phyloP scores from a whole-genome alignment of 2,888 invertebrate species.

The Catocala nupta region DNA sequence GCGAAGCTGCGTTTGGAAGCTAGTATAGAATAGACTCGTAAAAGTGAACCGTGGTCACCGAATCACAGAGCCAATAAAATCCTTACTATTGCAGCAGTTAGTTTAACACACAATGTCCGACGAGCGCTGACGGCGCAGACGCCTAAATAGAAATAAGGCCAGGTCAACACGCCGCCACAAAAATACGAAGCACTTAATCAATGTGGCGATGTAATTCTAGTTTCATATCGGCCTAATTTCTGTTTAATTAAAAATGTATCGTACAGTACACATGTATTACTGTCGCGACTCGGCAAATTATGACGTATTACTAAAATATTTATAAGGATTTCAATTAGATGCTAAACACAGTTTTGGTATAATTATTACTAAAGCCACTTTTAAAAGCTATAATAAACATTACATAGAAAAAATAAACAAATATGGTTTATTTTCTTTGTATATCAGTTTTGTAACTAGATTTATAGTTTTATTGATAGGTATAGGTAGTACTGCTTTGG shows the following conservation, averaged over 20 bases:
- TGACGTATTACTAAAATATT: too few relatives aligned
- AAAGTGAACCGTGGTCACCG: background rate
- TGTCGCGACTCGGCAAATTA: background rate
- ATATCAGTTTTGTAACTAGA: too few relatives aligned
- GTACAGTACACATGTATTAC: background rate
- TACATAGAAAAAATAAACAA: too few relatives aligned
- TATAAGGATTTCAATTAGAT: too few relatives aligned
- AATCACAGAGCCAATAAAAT: background rate
- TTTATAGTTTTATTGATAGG: too few relatives aligned
- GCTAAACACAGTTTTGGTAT: too few relatives aligned
- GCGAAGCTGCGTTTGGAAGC: too few relatives aligned
- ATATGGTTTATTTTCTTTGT: too few relatives aligned
- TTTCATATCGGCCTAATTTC: slow-evolving; percentile 22
- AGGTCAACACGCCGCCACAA: slow-evolving; percentile 24
- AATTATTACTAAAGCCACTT: too few relatives aligned
- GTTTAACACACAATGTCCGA: slow-evolving; percentile 3
- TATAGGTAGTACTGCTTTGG: too few relatives aligned
- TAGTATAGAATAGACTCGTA: background rate
- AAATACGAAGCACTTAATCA: slow-evolving; percentile 22
- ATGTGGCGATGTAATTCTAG: slow-evolving; percentile 24
- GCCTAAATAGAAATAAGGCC: slow-evolving; percentile 25
- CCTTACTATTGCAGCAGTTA: background rate
- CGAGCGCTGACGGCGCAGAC: background rate
- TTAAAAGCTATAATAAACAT: too few relatives aligned
- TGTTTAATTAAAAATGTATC: background rate